A percentile compares a stretch with the other conserved stretches of the same genome.
Evolutionary conservation across 2,797 vertebrate species (phyloP).

Genomic region (Phoebastria nigripes): DNA sequence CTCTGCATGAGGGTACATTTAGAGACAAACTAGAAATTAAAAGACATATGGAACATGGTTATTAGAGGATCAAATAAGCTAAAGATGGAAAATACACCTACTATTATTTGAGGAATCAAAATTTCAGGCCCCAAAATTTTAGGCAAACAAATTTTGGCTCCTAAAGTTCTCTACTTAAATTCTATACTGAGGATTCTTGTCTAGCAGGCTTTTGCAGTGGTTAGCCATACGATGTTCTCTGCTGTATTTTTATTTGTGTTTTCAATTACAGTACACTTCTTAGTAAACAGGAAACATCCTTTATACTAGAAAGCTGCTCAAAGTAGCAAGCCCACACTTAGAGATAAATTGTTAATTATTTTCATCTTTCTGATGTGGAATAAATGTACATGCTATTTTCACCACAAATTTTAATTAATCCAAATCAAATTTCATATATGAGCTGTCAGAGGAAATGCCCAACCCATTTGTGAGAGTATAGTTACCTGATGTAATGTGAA

Average conservation of each 20-base stretch:
- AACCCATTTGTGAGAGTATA: constrained; percentile 42
- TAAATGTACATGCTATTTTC: neutral
- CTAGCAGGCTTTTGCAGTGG: neutral
- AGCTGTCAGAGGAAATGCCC: constrained; percentile 49
- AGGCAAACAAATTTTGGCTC: neutral
- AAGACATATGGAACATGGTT: neutral
- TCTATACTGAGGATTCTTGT: neutral
- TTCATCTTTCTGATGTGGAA: constrained; percentile 22
- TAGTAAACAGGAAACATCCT: neutral
- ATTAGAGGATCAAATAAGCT: neutral
- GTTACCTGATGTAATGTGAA: constrained; percentile 18
- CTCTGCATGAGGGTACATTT: neutral
- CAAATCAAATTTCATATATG: neutral
- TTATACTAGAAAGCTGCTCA: neutral
- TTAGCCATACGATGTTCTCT: neutral
- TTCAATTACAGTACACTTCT: neutral
- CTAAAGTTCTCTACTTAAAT: neutral
- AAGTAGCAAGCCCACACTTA: neutral
- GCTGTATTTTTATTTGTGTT: neutral
- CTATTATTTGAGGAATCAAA: neutral
- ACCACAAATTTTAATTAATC: constrained; percentile 32
- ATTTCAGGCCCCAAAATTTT: neutral
- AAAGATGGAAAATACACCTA: neutral
- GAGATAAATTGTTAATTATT: neutral
- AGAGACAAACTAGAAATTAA: neutral